phyloP scores from a whole-genome alignment of 1,140 invertebrate genomes.

The Thaumatotibia leucotreta region DNA sequence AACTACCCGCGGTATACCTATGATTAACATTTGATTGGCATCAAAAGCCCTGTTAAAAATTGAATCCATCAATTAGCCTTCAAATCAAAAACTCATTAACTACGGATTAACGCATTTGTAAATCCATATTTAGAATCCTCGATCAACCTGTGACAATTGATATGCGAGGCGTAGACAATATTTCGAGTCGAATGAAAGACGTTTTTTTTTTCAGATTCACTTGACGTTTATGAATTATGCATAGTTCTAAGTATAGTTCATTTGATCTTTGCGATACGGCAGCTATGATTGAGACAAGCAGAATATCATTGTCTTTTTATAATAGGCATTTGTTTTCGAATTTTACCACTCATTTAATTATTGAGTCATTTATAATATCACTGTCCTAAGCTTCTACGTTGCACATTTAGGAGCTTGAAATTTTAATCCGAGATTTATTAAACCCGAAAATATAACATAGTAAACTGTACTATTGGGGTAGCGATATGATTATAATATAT shows the following conservation, averaged over 20 bases:
- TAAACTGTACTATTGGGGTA: too few species aligned
- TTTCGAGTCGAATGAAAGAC: neutral
- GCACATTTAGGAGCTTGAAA: too few species aligned
- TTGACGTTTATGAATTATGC: conserved; percentile 6
- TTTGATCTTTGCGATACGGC: neutral
- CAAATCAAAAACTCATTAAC: conserved; percentile 19
- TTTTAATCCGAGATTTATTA: too few species aligned
- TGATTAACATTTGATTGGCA: too few species aligned
- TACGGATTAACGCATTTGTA: neutral
- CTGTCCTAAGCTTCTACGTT: too few species aligned
- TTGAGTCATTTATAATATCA: neutral
- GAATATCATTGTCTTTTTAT: neutral
- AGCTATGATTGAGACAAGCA: neutral
- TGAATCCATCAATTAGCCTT: too few species aligned
- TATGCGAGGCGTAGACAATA: neutral
- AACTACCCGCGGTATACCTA: too few species aligned
- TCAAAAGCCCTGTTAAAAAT: too few species aligned
- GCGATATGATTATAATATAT: too few species aligned
- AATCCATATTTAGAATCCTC: neutral
- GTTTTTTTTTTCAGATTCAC: neutral
- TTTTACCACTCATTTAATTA: neutral
- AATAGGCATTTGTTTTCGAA: neutral
- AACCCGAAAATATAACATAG: too few species aligned
- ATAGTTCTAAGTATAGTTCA: neutral
- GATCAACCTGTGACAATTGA: neutral